Percentiles rank a stretch among this genome's conserved stretches.
Evolutionary conservation across 30 jellyfish, hydroid and myxozoan species (phyloP).

Genomic region (Morbakka virulenta): DNA sequence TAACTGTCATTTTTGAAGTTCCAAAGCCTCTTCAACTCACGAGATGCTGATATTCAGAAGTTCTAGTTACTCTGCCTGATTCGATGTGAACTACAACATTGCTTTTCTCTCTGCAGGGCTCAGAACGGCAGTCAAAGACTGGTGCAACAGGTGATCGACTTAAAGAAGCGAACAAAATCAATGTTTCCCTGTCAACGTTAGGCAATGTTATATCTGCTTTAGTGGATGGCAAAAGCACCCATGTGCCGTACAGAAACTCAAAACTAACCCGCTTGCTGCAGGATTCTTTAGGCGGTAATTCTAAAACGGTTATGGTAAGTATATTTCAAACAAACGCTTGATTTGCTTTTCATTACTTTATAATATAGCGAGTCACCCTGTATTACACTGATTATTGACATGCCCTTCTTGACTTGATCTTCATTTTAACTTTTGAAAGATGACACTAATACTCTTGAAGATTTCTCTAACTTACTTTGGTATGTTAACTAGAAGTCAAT

Average conservation of each 20-base stretch:
- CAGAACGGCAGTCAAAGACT: constrained; percentile 94
- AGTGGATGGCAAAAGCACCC: constrained; percentile 96
- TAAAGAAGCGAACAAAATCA: constrained; percentile 89
- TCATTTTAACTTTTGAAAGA: not conserved
- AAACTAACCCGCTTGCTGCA: constrained; percentile 87
- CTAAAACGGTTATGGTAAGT: constrained; percentile 94
- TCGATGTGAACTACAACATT: too few species aligned
- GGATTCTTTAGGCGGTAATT: constrained; percentile 95
- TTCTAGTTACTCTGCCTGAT: too few species aligned
- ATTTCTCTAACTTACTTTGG: too few species aligned
- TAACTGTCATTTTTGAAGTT: too few species aligned
- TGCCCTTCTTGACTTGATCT: not conserved
- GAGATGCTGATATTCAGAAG: too few species aligned
- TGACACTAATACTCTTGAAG: not conserved
- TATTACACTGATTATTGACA: too few species aligned
- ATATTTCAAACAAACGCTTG: not conserved
- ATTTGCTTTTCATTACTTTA: not conserved
- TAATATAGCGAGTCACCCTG: too few species aligned
- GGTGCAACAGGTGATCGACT: constrained; percentile 95
- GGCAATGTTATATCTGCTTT: constrained; percentile 94
- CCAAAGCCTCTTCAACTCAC: too few species aligned
- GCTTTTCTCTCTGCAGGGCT: constrained; percentile 55
- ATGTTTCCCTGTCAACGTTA: constrained; percentile 78
- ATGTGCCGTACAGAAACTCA: constrained; percentile 88
- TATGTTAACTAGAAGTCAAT: too few species aligned